Evolutionary conservation across 2,113 vertebrate species (phyloP).

Genomic region (Cynopterus brachyotis): DNA sequence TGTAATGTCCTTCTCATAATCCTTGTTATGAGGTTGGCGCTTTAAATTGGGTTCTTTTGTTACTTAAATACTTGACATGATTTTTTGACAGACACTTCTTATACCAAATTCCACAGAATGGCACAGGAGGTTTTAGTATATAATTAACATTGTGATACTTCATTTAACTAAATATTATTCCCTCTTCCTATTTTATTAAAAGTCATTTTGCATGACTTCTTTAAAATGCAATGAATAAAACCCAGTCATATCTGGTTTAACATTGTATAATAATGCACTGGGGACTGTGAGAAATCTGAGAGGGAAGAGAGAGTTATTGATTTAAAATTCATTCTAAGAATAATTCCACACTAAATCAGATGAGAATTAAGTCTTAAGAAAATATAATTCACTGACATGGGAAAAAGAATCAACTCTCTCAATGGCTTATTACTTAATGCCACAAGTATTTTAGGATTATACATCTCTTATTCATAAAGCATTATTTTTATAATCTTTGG

Average conservation of each 20-base stretch:
- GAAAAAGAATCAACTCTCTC: conserved; percentile 35
- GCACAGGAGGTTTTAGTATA: conserved; percentile 25
- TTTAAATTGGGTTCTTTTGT: conserved; percentile 26
- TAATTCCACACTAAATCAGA: conserved; percentile 66
- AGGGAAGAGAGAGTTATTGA: background rate
- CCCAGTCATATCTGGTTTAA: conserved; percentile 32
- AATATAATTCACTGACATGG: conserved; percentile 49
- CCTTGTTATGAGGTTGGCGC: background rate
- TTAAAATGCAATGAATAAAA: conserved; percentile 62
- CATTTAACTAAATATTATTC: conserved; percentile 65
- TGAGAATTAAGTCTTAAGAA: conserved; percentile 59
- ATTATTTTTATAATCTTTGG: conserved; percentile 39
- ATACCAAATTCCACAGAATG: conserved; percentile 6
- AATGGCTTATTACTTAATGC: conserved; percentile 46
- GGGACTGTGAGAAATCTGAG: conserved; percentile 12
- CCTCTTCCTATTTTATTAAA: conserved; percentile 57
- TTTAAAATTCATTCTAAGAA: conserved; percentile 63
- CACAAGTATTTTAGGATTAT: conserved; percentile 42
- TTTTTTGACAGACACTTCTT: conserved; percentile 23
- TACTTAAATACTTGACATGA: background rate
- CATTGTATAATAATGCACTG: conserved; percentile 32
- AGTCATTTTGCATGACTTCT: conserved; percentile 58
- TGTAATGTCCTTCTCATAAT: background rate
- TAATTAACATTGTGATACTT: conserved; percentile 55
- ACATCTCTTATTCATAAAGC: conserved; percentile 9